phyloP scores from a whole-genome alignment of 2,797 vertebrate genomes.

The Ciconia nigra region DNA sequence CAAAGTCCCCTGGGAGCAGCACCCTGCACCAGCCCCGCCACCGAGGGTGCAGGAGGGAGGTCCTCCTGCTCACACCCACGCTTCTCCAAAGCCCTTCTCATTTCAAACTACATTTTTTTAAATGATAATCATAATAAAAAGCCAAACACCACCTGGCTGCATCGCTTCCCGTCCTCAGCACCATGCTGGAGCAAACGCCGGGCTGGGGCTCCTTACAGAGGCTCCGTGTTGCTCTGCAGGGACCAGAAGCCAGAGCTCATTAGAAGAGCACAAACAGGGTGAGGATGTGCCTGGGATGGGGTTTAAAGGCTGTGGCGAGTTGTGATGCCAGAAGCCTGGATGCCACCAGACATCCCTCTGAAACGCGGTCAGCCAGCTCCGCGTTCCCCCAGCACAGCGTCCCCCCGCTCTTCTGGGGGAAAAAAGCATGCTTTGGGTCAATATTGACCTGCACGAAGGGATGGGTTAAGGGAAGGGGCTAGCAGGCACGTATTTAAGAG shows the following conservation, averaged over 20 bases:
- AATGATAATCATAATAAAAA: background rate
- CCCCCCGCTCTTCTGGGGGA: background rate
- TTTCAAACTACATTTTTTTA: background rate
- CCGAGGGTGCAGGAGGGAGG: background rate
- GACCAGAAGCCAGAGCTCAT: background rate
- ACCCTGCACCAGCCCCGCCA: background rate
- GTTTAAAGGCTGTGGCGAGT: background rate
- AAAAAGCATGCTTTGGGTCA: background rate
- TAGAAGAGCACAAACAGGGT: background rate
- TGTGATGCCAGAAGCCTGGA: background rate
- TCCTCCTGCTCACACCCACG: background rate
- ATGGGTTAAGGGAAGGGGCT: background rate
- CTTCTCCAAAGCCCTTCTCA: background rate
- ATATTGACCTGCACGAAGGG: background rate
- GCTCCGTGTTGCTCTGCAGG: background rate
- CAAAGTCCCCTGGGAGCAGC: background rate
- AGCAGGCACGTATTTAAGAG: background rate
- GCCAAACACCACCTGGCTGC: background rate
- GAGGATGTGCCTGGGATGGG: background rate
- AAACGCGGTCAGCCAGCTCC: background rate
- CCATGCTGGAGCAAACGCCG: rapidly evolving
- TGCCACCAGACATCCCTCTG: background rate
- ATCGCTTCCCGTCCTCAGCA: background rate
- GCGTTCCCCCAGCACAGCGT: background rate
- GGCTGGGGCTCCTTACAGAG: background rate